Conservation (phyloP, 1,140 invertebrate genomes). For the Drosophila serrata region DNA sequence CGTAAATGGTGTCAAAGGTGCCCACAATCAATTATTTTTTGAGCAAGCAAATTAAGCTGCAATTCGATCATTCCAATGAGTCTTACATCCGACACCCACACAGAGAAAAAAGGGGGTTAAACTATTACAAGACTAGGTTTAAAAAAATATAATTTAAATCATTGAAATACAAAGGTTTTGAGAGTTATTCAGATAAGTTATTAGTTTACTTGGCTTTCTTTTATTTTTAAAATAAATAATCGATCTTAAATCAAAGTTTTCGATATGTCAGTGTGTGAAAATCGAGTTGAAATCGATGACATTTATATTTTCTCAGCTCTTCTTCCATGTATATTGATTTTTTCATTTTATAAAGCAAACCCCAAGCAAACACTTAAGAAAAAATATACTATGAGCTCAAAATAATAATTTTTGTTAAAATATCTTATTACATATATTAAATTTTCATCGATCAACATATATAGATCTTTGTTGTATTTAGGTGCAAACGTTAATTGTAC, state of each 20-base stretch:
- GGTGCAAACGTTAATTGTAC: slow-evolving; percentile 13
- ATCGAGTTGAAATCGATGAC: background rate
- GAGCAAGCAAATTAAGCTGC: background rate
- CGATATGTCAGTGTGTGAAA: too few relatives aligned
- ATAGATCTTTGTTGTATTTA: background rate
- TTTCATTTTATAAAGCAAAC: too few relatives aligned
- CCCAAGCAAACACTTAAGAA: background rate
- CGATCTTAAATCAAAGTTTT: background rate
- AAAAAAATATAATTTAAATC: too few relatives aligned
- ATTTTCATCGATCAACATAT: background rate
- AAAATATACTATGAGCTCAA: background rate
- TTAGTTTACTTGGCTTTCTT: too few relatives aligned
- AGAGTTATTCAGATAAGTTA: too few relatives aligned
- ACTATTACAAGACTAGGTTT: too few relatives aligned
- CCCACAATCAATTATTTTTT: slow-evolving; percentile 5
- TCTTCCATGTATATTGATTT: too few relatives aligned
- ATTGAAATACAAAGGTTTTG: too few relatives aligned
- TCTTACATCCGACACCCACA: background rate
- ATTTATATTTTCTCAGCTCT: background rate
- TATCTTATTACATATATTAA: too few relatives aligned
- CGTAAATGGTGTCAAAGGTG: slow-evolving; percentile 47
- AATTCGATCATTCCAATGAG: slow-evolving; percentile 1
- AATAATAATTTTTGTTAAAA: too few relatives aligned
- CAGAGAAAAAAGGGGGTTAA: too few relatives aligned
- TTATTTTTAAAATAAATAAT: background rate